phyloP scores from a whole-genome alignment of 2,888 invertebrate genomes.

The Lingula anatina region DNA sequence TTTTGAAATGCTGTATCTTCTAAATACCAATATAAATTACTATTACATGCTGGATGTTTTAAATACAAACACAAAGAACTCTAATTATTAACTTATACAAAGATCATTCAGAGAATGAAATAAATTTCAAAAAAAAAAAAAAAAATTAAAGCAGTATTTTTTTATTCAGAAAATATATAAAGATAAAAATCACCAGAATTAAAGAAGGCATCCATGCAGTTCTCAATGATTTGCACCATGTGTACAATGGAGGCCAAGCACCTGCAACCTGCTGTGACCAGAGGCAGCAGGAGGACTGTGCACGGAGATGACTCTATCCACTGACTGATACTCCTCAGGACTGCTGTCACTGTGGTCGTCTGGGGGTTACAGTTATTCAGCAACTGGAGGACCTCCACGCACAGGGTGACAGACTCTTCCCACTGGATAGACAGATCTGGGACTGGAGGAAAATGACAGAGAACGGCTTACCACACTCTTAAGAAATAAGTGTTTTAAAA shows the following conservation, averaged over 20 bases:
- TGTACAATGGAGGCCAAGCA: constrained; percentile 36
- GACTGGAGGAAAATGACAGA: constrained; percentile 16
- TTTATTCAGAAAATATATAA: background rate
- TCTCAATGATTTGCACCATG: constrained; percentile 40
- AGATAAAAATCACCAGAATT: constrained; percentile 13
- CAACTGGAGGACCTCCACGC: constrained; percentile 36
- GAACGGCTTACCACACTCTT: background rate
- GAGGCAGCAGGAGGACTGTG: constrained; percentile 39
- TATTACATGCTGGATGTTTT: too few species aligned
- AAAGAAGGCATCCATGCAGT: constrained; percentile 40
- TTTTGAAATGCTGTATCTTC: too few species aligned
- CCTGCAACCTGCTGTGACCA: constrained; percentile 36
- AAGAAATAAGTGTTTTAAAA: background rate
- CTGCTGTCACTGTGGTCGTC: constrained; percentile 18
- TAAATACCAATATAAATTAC: too few species aligned
- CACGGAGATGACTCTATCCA: constrained; percentile 44
- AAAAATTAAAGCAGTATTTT: background rate
- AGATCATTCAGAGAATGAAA: background rate
- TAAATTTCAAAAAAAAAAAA: background rate
- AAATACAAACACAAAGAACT: background rate
- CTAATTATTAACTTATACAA: background rate
- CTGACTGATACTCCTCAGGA: constrained; percentile 29
- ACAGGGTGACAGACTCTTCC: constrained; percentile 35
- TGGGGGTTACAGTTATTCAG: constrained; percentile 47
- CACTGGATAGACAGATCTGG: constrained; percentile 22